A percentile compares a stretch with the other conserved stretches of the same genome.
Conservation (phyloP, 2,113 vertebrate species). For the Amphiprion ocellaris region DNA sequence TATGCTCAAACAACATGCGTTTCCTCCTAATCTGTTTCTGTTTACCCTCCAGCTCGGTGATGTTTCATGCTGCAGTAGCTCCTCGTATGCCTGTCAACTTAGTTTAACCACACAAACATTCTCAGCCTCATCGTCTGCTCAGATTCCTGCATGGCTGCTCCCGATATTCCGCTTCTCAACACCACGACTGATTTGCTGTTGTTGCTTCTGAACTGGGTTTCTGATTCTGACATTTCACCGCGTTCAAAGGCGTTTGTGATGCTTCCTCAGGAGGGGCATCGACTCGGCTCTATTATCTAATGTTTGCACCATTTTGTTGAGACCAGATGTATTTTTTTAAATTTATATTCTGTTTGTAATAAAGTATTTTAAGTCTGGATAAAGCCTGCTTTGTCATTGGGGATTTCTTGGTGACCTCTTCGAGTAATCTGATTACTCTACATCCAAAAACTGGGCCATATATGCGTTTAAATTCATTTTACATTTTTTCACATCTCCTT, state of each 20-base stretch:
- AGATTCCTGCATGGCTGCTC: constrained; percentile 32
- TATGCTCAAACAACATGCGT: constrained; percentile 20
- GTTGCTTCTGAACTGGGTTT: constrained; percentile 16
- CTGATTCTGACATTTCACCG: constrained; percentile 20
- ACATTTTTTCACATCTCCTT: too few relatives aligned
- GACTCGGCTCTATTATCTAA: constrained; percentile 22
- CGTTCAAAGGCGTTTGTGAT: not conserved
- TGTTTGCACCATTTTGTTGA: constrained; percentile 6
- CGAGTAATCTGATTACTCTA: too few relatives aligned
- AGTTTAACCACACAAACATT: constrained; percentile 27
- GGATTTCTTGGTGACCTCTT: too few relatives aligned
- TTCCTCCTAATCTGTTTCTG: constrained; percentile 42
- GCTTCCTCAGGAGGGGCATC: constrained; percentile 1
- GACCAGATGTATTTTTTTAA: constrained; percentile 33
- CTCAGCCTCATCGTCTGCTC: not conserved
- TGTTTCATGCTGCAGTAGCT: constrained; percentile 47
- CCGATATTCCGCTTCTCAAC: constrained; percentile 7
- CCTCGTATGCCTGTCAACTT: constrained; percentile 52
- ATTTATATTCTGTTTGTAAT: constrained; percentile 53
- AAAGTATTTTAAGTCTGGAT: constrained; percentile 43
- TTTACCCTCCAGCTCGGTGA: constrained; percentile 28
- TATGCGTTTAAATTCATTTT: too few relatives aligned
- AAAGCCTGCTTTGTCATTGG: too few relatives aligned
- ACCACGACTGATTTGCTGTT: constrained; percentile 3
- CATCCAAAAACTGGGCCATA: too few relatives aligned